Conservation (phyloP, 2,113 vertebrate genomes). For the Anolis carolinensis region DNA sequence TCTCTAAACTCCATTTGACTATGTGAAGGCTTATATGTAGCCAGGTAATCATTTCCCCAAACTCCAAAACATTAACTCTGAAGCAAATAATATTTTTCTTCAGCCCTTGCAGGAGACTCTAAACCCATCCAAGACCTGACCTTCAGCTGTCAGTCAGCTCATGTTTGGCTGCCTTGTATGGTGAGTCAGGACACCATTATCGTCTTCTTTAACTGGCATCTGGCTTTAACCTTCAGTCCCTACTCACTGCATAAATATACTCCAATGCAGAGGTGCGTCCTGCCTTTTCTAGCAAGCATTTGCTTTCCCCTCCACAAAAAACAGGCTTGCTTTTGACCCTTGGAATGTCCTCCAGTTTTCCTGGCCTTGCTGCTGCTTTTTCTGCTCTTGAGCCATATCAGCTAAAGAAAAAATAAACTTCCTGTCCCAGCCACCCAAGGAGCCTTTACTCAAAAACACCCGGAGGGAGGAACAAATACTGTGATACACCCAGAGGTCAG, state of each 20-base stretch:
- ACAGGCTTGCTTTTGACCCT: constrained; percentile 28
- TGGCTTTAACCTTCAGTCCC: neutral
- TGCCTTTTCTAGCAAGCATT: constrained; percentile 24
- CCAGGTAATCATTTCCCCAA: neutral
- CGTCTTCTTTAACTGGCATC: neutral
- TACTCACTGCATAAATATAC: too few species aligned
- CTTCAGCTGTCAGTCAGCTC: neutral
- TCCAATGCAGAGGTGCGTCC: neutral
- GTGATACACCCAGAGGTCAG: constrained; percentile 43
- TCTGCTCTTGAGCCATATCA: constrained; percentile 26
- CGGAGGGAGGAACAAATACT: constrained; percentile 34
- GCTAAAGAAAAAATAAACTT: constrained; percentile 6
- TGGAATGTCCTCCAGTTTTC: neutral
- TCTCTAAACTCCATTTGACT: neutral
- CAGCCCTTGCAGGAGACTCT: neutral
- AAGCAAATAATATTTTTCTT: neutral
- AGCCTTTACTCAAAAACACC: constrained; percentile 20
- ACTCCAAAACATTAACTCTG: neutral
- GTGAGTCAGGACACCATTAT: neutral
- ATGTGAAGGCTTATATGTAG: neutral
- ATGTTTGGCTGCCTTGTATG: neutral
- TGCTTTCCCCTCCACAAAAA: constrained; percentile 10
- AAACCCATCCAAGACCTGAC: neutral
- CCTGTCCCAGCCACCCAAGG: neutral
- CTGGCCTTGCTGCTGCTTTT: constrained; percentile 28